Conservation (phyloP, 2,797 vertebrate species). For the Telmatherina bonti region DNA sequence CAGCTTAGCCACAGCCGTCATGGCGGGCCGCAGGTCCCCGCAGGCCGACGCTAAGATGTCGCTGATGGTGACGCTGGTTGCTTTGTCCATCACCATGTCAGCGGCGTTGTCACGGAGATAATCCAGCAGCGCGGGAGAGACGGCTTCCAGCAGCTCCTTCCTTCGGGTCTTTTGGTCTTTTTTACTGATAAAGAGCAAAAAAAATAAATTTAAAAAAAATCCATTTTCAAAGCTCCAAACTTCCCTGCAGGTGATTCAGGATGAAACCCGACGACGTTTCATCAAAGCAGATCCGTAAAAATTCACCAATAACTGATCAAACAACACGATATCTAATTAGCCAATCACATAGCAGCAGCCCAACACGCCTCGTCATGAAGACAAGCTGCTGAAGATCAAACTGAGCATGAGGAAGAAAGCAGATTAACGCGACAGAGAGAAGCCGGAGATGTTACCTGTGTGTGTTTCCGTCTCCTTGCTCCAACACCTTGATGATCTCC, state of each 20-base stretch:
- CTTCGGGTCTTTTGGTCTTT: conserved; percentile 87
- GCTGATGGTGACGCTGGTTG: conserved; percentile 86
- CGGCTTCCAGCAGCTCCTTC: conserved; percentile 89
- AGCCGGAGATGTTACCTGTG: conserved; percentile 83
- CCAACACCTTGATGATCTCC: conserved; percentile 90
- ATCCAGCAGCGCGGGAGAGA: conserved; percentile 87
- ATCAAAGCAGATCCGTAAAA: too few relatives aligned
- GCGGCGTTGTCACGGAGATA: conserved; percentile 85
- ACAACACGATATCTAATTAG: too few relatives aligned
- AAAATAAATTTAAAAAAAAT: too few relatives aligned
- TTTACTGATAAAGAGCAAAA: conserved; percentile 82
- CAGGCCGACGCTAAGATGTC: conserved; percentile 87
- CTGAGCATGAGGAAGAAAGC: too few relatives aligned
- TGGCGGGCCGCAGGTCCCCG: conserved; percentile 88
- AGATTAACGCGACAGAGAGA: too few relatives aligned
- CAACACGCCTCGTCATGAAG: too few relatives aligned
- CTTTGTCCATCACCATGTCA: conserved; percentile 88
- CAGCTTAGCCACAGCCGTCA: conserved; percentile 88
- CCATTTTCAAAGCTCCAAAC: too few relatives aligned
- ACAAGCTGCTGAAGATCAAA: too few relatives aligned
- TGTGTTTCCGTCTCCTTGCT: conserved; percentile 89
- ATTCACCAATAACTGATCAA: too few relatives aligned
- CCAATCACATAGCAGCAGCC: too few relatives aligned
- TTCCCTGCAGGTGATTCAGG: too few relatives aligned
- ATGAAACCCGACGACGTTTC: too few relatives aligned